phyloP scores from a whole-genome alignment of 2,797 vertebrate genomes.

The Pangasius krempfi region DNA sequence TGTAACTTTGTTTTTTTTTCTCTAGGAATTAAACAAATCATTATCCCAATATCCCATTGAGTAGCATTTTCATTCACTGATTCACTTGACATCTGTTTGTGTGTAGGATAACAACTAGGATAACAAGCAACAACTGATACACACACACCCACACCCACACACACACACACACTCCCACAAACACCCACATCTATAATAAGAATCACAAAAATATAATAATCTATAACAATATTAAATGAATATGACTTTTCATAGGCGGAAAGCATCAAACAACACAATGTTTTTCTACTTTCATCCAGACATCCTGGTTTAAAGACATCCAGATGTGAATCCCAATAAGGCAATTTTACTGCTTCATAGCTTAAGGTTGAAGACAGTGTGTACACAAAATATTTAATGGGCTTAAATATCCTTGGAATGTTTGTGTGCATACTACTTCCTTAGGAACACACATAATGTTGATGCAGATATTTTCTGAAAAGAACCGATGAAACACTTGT shows the following conservation, averaged over 20 bases:
- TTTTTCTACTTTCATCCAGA: not conserved
- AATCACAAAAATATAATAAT: not conserved
- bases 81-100: not conserved
- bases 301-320: conserved; percentile 16
- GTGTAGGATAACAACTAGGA: not conserved
- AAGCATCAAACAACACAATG: not conserved
- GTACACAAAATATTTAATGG: not conserved
- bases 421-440: not conserved
- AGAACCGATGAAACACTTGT: not conserved
- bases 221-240: not conserved
- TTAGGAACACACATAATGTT: not conserved
- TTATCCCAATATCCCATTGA: not conserved
- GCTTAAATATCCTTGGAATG: conserved; percentile 10
- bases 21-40: not conserved
- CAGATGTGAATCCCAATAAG: conserved; percentile 15
- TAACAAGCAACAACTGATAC: not conserved
- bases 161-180: not conserved
- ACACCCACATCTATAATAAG: not conserved
- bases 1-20: not conserved
- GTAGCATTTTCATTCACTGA: conserved; percentile 3
- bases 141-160: not conserved
- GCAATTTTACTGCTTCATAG: conserved; percentile 6
- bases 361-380: not conserved
- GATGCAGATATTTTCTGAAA: not conserved
- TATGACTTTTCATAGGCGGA: not conserved